Evolutionary conservation across 2,113 vertebrate species (phyloP).

Genomic region (Lynx canadensis): DNA sequence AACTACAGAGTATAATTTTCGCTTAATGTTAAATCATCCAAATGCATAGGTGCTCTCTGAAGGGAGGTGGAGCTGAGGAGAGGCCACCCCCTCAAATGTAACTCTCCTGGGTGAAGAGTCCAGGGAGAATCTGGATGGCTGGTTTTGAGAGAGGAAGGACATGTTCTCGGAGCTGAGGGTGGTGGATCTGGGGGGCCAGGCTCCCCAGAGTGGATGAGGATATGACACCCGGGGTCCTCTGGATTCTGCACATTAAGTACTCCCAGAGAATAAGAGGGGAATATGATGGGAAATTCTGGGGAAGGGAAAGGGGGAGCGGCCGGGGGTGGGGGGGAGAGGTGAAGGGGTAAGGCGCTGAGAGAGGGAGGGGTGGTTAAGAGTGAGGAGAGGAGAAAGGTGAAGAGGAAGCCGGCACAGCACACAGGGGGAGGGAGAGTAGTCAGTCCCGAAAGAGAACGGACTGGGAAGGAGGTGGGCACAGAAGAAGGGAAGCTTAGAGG

Average conservation of each 20-base stretch:
- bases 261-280: neutral
- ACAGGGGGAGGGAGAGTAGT: neutral
- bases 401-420: neutral
- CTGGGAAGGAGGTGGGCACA: neutral
- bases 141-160: neutral
- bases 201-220: neutral
- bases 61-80: neutral
- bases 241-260: neutral
- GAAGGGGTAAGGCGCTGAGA: neutral
- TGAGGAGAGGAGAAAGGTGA: neutral
- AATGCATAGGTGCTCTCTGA: constrained; percentile 42
- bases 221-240: neutral
- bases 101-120: neutral
- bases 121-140: neutral
- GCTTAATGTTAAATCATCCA: constrained; percentile 45
- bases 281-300: neutral
- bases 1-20: constrained; percentile 30
- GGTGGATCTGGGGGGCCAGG: neutral
- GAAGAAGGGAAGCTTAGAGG: neutral
- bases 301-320: neutral
- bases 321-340: neutral
- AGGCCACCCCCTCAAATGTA: constrained; percentile 33
- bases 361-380: neutral
- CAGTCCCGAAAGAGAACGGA: neutral
- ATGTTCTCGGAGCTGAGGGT: neutral